These are phyloP conservation scores for Oreochromis niloticus DNA, from an alignment of 2,113 vertebrate species.

Conservation along the genomic window DNA sequence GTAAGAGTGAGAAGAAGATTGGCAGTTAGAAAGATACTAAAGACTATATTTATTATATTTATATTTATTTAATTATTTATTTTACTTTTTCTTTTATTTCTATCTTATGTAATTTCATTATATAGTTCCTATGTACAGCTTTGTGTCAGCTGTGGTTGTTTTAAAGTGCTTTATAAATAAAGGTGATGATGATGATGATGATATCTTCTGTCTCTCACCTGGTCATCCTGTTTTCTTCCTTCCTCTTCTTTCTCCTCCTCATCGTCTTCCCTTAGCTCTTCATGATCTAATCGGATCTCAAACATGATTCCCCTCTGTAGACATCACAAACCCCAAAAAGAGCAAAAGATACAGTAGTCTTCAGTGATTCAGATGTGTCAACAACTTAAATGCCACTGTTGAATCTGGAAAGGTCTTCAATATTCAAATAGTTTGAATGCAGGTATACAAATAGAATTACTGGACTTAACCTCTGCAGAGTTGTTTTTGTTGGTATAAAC, in stretches of 20 bases:
- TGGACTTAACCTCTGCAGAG: background rate
- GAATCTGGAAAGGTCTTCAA: background rate
- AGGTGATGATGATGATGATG: background rate
- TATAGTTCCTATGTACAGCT: background rate
- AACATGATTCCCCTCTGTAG: conserved; percentile 84
- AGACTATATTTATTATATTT: background rate
- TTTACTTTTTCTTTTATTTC: background rate
- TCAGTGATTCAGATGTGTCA: background rate
- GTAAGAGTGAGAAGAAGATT: background rate
- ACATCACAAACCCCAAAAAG: background rate
- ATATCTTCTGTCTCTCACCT: background rate
- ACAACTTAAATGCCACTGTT: background rate
- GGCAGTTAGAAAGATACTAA: background rate
- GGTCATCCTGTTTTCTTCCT: background rate
- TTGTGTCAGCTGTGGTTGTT: background rate
- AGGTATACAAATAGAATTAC: background rate
- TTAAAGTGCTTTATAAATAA: background rate
- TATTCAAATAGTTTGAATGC: background rate
- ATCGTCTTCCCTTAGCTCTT: conserved; percentile 32
- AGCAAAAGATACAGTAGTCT: background rate
- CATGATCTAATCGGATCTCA: conserved; percentile 80
- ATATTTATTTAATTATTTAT: background rate
- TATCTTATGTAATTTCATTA: background rate
- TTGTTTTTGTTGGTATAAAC: background rate
- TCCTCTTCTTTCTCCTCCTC: background rate